Evolutionary conservation across 2,888 invertebrate species (phyloP), one percentile per base, ranked within the genome.

Genomic region (Apodemia zela): DNA sequence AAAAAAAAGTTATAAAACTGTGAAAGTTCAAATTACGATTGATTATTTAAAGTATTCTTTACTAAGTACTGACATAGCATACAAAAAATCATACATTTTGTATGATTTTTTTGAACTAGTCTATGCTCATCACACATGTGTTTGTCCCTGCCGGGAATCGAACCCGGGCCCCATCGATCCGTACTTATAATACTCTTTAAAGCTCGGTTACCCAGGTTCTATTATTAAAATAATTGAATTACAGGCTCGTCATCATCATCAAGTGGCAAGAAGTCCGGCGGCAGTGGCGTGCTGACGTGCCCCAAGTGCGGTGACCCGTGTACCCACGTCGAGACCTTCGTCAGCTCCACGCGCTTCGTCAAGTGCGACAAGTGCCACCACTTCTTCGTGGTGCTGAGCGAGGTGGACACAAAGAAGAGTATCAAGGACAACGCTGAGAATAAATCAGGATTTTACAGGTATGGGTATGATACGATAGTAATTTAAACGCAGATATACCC

Each of bases 311-410:
- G 98, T 2, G 98, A 98, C 86, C 97, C 98, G n/a, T 98, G 98
- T 87, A 97, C 98, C 2, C 98, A 98, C 85, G 98, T 98, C 66
- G 98, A 98, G 89, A 98, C 98, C 3, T 98, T 98, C 92, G 98
- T 98, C 75, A 97, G 98, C 93, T 98, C 98, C 61, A 98, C 98
- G 58, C 94, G 98, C 72, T 99, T 99, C 89, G 98, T 99, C 47
- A 98, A 98, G 89, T 99, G 99, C 89, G 98, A 98, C 85, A 98
- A 98, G 85, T 99, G 99, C 81, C 98, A 98, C 87, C 98, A 98
- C 84, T 98, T 99, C 93, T 99, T 98, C 84, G 98, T 98, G 45
- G 98, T 99, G 29, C 93, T 98, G 67, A 98, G 98, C 72, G 98
- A 98, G 78, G 95, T 97, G 47, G 98, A 98, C 86, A 95, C 97